A percentile compares a stretch with the other conserved stretches of the same genome.
These are phyloP conservation scores for Harpegnathos saltator DNA, from an alignment of 1,140 invertebrate genomes.

Conservation along the genomic window DNA sequence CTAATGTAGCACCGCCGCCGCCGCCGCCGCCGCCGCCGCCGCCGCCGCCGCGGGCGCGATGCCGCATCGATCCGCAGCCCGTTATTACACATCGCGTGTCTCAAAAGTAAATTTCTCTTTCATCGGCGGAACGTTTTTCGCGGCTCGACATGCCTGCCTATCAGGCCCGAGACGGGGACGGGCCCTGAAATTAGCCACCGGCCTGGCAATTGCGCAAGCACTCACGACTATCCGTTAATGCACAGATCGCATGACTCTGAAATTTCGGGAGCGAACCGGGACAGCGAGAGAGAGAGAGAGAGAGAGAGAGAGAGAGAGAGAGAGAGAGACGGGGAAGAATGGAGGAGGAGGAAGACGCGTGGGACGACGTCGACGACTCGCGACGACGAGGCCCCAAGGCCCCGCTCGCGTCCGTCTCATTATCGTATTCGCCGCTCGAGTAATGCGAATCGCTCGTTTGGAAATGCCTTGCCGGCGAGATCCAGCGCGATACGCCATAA, in stretches of 20 bases:
- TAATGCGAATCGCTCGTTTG: constrained; percentile 60
- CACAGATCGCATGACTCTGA: constrained; percentile 79
- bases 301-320: too few species aligned
- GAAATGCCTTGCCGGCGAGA: constrained; percentile 48
- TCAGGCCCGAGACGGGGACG: constrained; percentile 26
- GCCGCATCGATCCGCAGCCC: not conserved
- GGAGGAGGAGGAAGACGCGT: constrained; percentile 10
- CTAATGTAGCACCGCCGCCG: constrained; percentile 1
- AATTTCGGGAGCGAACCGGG: constrained; percentile 68
- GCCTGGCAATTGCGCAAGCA: constrained; percentile 62
- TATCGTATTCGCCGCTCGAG: constrained; percentile 63
- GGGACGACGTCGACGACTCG: constrained; percentile 25
- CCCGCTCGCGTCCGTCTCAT: constrained; percentile 53
- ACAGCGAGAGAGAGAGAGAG: constrained; percentile 1
- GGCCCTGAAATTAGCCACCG: constrained; percentile 56
- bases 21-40: not conserved
- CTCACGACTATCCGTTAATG: constrained; percentile 74
- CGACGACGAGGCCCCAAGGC: constrained; percentile 32
- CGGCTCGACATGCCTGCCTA: constrained; percentile 47
- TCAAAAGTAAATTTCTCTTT: constrained; percentile 49
- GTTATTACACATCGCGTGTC: constrained; percentile 61
- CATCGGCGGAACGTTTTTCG: constrained; percentile 54
- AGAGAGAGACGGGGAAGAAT: not conserved
- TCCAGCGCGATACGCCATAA: constrained; percentile 32
- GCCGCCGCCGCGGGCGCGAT: not conserved